Conservation (phyloP, 2,113 vertebrate genomes). For the Catharus minimus region DNA sequence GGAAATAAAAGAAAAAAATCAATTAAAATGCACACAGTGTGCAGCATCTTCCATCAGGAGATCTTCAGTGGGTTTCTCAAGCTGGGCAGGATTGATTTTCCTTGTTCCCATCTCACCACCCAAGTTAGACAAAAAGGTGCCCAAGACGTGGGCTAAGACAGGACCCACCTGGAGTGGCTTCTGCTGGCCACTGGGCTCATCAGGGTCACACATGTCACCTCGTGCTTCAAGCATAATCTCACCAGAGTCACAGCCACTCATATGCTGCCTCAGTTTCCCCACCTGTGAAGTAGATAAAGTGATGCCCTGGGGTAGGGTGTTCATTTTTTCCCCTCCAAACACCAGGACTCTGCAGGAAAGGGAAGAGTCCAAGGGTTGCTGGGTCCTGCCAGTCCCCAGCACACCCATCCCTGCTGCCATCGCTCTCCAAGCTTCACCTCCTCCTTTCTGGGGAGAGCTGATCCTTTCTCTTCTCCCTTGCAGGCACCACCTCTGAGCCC, state of each 20-base stretch:
- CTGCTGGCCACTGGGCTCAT: background rate
- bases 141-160: background rate
- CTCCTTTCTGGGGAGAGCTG: background rate
- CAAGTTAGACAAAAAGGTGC: background rate
- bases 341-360: background rate
- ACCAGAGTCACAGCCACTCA: background rate
- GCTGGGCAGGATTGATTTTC: background rate
- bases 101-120: background rate
- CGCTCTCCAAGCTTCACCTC: background rate
- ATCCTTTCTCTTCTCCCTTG: conserved; percentile 36
- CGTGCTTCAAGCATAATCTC: background rate
- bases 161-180: background rate
- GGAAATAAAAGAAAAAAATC: background rate
- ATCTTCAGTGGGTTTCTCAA: background rate
- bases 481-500: conserved; percentile 56
- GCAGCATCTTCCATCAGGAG: background rate
- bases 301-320: too few relatives aligned
- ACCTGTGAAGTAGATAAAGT: background rate
- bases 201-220: background rate
- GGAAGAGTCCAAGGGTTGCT: background rate
- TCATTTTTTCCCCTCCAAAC: background rate
- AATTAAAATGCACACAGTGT: background rate
- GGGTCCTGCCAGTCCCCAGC: background rate
- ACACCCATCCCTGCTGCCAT: background rate
- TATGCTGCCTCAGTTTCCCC: background rate